Base-by-base conservation (phyloP, 1,140 invertebrate species). In the Zaprionus ornatus region DNA sequence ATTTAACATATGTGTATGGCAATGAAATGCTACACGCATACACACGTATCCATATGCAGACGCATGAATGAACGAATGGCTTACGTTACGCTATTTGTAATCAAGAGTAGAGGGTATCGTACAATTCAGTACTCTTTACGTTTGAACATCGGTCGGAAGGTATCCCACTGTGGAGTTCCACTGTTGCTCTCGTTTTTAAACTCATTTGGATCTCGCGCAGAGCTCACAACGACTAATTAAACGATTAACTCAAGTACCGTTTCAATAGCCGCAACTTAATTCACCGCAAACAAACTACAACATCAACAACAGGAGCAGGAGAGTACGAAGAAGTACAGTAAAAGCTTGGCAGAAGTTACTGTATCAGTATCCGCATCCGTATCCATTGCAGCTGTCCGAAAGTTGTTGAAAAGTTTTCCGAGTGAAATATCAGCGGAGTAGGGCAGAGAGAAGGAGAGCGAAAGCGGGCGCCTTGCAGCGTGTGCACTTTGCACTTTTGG, bases 391-490 rank as follows among this genome's bases (percentile, higher is more conserved):
- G 76, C 73, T 84, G 84, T 80, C 84, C 77, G 83, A 87, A 87
- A 87, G 80, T 83, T 88, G 83, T 87, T 86, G 83, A 87, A 87
- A 87, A 88, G 48, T 87, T 86, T 88, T 75, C 83, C 63, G 71
- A 88, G 83, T 88, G 84, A 84, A 84, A 83, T 82, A 87, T 82
- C 80, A 88, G 75, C 61, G 32, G 29, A 50, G 19, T 50, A 21
- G 15, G 60, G 50, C 32, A 12, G 6, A 40, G 4, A 4, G 23
- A 3, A 21, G 6, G 19, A 17, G 17, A 15, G 25, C 15, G 70
- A 37, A 17, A 64, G 56, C 60, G 66, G 40, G 40, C 70, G 68
- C 70, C 69, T 40, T 65, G 80, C 68, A 54, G 62, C 63, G 45
- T 54, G 66, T 67, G 63, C 73, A 82, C 71, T 55, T 79, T 67